Base-by-base conservation (phyloP, 1,140 invertebrate species). In the Holcopasites calliopsidis region DNA sequence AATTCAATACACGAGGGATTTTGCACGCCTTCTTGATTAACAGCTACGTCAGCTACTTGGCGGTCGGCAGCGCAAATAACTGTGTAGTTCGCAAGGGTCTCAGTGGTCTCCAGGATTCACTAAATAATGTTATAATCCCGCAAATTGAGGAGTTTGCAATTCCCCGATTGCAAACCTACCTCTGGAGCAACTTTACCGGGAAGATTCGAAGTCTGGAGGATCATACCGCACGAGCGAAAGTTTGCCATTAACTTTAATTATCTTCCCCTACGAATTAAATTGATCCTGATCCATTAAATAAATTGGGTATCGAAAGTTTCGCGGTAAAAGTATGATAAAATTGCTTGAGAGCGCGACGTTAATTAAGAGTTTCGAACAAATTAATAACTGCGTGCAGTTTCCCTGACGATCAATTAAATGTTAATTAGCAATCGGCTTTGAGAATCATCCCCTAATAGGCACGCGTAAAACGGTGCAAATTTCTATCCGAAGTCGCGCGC, bases 111-210 rank as follows among this genome's bases (percentile, higher is more conserved):
- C 16, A 5, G 38, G 28, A 74, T 64, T 65, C 71, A 47, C 50
- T 74, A 66, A 54, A 54, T 66, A 74, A 74, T 50, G 33, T 61
- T 49, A 65, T 74, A 66, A 74, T 74, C 61, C 50, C 16, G 61
- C 35, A n/a, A 74, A 50, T 74, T 64, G 16, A 3, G 23, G 28
- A 74, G 66, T 50, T 74, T 55, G 61, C 35, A 55, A 66, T 66
- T 47, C 71, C 50, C 16, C 13, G 71, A 47, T 55, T 64, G 61
- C 35, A 11, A 33, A 35, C 44, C 13, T 21, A 21, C 35, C 50
- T 74, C 66, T 55, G 4, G 21, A 11, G 21, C 16, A 11, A 61
- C 60, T 42, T 21, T 3, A 3, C 8, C 13, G 2, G 26, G 10
- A 44, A 13, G 38, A 23, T 28, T 55, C 60, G 13, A 31, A 16